These are phyloP conservation scores for Caracal caracal DNA, from an alignment of 2,113 vertebrate species.

Conservation along the genomic window DNA sequence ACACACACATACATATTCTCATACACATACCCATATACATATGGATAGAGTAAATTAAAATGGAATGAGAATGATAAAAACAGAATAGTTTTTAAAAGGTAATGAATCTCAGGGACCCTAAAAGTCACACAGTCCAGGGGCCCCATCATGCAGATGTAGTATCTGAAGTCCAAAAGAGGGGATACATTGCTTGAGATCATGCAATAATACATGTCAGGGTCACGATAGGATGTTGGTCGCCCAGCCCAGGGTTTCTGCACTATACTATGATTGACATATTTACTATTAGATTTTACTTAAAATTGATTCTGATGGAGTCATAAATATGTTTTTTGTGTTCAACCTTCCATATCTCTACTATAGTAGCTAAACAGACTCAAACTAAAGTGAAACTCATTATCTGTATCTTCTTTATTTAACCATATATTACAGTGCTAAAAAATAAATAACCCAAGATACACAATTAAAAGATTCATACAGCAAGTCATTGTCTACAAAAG, in stretches of 20 bases:
- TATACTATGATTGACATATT: not conserved
- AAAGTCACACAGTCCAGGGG: not conserved
- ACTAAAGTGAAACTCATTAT: conserved; percentile 25
- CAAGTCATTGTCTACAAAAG: conserved; percentile 48
- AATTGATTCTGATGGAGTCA: not conserved
- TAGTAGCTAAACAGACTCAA: not conserved
- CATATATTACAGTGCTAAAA: conserved; percentile 39
- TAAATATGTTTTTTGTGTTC: not conserved
- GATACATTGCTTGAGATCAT: not conserved
- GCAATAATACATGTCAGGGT: rapidly evolving
- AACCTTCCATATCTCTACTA: not conserved
- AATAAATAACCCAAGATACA: conserved; percentile 61
- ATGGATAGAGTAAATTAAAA: conserved; percentile 8
- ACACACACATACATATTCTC: not conserved
- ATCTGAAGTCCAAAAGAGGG: not conserved
- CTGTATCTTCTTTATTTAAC: conserved; percentile 55
- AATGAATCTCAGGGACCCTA: not conserved
- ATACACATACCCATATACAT: not conserved
- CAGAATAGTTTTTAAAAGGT: not conserved
- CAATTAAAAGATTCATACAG: conserved; percentile 69
- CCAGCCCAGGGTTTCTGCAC: not conserved
- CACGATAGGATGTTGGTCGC: not conserved
- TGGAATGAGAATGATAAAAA: not conserved
- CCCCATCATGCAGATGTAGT: not conserved
- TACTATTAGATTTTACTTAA: not conserved